Evolutionary conservation across 35 echinoderm and acorn worm species (phyloP), one percentile per base, ranked within the genome.

Genomic region (Stichopus chloronotus): DNA sequence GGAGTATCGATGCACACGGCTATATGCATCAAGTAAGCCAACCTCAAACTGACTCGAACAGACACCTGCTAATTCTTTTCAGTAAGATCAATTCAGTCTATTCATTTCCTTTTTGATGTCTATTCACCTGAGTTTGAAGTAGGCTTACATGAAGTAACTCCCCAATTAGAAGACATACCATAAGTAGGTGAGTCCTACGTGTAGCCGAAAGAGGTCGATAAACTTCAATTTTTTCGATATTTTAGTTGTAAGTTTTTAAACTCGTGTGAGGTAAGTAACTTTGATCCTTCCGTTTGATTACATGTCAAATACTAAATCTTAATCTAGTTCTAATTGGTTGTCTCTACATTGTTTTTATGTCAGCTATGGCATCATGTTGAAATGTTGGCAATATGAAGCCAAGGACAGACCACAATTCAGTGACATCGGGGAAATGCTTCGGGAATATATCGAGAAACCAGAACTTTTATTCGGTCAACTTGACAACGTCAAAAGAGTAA

Each of bases 341-440:
- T 78, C 25, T 78, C 22, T 30, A 25, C 69, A 5, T 4, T 23
- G 12, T 79, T 10, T 9, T 25, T 1, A 43, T 25, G 5, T 30
- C 80, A 83, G 80, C 4, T 83, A 83, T 83, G 80, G 4, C 11
- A 83, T 83, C 53, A 83, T 83, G 80, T 55, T 53, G 13, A 54
- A 83, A 19, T 83, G 80, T 83, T 83, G 80, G 80, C 80, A 83
- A 53, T 83, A 55, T 12, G 80, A 83, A 9, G 52, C 80, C 52
- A 55, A 30, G 5, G 25, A 83, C 12, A 52, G 80, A 55, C 80
- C 80, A 16, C 53, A 30, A 8, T 83, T 83, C 11, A 57, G 12
- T 3, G 19, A 13, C 52, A 83, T 83, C 52, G 55, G 56, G 55
- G 17, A 4, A 25, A 56, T 11, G 4, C 5, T 83, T 7, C 43